Evolutionary conservation across 2,888 invertebrate species (phyloP).

Genomic region (Synanthedon myopaeformis): DNA sequence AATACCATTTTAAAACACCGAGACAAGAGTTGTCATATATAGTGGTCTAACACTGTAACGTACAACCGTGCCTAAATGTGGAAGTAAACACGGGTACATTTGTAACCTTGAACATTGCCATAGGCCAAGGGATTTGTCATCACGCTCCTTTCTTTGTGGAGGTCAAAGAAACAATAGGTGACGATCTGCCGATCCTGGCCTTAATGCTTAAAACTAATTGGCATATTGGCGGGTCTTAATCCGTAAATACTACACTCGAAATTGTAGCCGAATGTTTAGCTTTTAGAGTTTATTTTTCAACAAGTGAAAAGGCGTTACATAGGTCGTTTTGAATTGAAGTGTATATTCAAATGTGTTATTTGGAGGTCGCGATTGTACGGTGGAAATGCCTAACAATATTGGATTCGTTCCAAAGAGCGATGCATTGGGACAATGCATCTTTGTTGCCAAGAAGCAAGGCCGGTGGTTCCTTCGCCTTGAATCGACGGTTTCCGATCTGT

Average conservation of each 20-base stretch:
- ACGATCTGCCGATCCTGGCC: slow-evolving; percentile 48
- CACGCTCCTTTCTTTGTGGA: slow-evolving; percentile 53
- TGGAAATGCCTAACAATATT: slow-evolving; percentile 48
- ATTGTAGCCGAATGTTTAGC: slow-evolving; percentile 4
- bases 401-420: slow-evolving; percentile 61
- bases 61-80: slow-evolving; percentile 12
- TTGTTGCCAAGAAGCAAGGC: slow-evolving; percentile 50
- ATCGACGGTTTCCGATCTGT: slow-evolving; percentile 6
- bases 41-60: background rate
- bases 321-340: slow-evolving; percentile 15
- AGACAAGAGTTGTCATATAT: background rate
- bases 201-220: slow-evolving; percentile 44
- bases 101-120: slow-evolving; percentile 47
- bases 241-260: slow-evolving; percentile 6
- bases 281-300: slow-evolving; percentile 9
- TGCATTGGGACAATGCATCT: slow-evolving; percentile 58
- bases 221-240: slow-evolving; percentile 22
- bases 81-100: slow-evolving; percentile 16
- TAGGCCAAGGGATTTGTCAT: slow-evolving; percentile 43
- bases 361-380: slow-evolving; percentile 56
- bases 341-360: slow-evolving; percentile 61
- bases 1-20: no score
- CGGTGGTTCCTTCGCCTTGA: slow-evolving; percentile 43
- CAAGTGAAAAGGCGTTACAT: slow-evolving; percentile 11
- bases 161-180: slow-evolving; percentile 50